Conservation (phyloP, 2,888 invertebrate genomes). For the Nomada fabriciana region DNA sequence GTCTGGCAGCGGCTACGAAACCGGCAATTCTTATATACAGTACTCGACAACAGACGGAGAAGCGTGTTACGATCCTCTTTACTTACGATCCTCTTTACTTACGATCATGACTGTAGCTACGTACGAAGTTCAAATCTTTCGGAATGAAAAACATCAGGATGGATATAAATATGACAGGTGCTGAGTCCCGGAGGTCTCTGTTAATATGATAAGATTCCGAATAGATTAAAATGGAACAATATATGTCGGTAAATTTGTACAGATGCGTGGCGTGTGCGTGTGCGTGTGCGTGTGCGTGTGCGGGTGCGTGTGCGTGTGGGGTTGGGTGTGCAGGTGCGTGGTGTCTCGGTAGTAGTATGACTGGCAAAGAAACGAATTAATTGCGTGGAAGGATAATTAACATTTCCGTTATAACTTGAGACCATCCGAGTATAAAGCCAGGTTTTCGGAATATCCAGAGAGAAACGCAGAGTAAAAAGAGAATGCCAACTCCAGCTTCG, state of each 20-base stretch:
- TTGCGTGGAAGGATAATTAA: conserved; percentile 50
- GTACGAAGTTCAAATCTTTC: conserved; percentile 82
- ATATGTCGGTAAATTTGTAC: background rate
- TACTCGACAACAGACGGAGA: too few relatives aligned
- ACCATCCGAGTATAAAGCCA: conserved; percentile 87
- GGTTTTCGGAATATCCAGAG: conserved; percentile 87
- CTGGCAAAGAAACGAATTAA: background rate
- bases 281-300: background rate
- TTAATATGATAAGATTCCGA: background rate
- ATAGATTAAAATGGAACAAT: background rate
- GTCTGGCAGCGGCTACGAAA: conserved; percentile 68
- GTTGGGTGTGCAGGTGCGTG: background rate
- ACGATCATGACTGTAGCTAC: conserved; percentile 70
- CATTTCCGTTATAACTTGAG: conserved; percentile 75
- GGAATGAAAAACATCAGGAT: conserved; percentile 86
- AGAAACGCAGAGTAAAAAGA: conserved; percentile 85
- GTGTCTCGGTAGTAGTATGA: background rate
- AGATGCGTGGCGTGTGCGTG: background rate
- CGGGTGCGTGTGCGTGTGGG: background rate
- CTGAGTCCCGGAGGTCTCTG: conserved; percentile 78
- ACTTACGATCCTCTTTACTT: conserved; percentile 39
- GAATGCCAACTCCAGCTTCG: conserved; percentile 79
- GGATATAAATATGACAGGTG: conserved; percentile 85
- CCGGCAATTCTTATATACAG: background rate
- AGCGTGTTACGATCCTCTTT: too few relatives aligned